Evolutionary conservation across 2,797 vertebrate species (phyloP), one percentile per base, ranked within the genome.

Genomic region (Bufotes viridis): DNA sequence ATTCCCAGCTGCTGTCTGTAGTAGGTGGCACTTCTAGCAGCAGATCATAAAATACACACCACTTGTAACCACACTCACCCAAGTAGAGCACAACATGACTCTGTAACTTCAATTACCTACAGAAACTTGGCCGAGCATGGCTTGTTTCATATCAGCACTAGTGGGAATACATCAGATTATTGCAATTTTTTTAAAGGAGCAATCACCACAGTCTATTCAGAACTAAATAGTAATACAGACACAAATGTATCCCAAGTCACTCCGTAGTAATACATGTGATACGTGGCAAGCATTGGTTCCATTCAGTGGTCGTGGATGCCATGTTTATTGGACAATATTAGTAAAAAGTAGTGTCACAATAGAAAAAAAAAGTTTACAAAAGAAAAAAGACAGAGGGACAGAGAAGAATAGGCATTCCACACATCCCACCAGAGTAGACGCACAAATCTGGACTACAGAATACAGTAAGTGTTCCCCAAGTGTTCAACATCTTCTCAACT

Each of bases 1-100:
- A 81, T 87, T 26, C 24, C 78, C 86, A 82, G 67, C 80, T 87
- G 80, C 79, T 78, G 70, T 82, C 86, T 82, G 57, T 49, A 67
- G 69, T 82, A 82, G 69, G 80, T 82, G 80, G 57, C 79, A 87
- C 78, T 29, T 74, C 26, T 60, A 85, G 55, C 61, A 85, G 57
- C 51, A 85, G 49, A 57, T 82, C 80, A 87, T 82, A 65, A 87
- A 82, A 55, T 57, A 49, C n/a, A 15, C 34, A 53, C 2, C 17
- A 65, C 58, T 85, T 53, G 58, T 63, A 85, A 42, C n/a, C 57
- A 78, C 83, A 51, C 17, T 53, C 63, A 85, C 14, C 42, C 5
- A 74, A 29, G 82, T 58, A 34, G 82, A 84, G n/a, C 55, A 42
- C 29, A 60, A 60, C 69, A 42, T 57, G 20, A 75, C 29, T 84